phyloP scores from a whole-genome alignment of 2,113 vertebrate genomes.

The Neodontobutis hainanensis region DNA sequence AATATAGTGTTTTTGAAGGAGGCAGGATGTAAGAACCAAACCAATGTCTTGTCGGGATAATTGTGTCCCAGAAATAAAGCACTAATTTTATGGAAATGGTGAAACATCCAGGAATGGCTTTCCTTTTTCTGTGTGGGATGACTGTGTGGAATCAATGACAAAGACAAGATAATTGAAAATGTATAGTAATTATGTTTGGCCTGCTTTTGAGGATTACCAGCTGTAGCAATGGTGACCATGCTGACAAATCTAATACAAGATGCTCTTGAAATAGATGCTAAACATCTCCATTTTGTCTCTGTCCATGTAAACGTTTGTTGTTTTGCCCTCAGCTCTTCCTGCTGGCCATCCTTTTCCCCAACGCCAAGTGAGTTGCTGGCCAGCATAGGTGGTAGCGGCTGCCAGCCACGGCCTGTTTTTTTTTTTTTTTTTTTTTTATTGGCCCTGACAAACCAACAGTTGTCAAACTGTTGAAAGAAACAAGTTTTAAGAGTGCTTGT shows the following conservation, averaged over 20 bases:
- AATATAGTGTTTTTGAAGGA: constrained; percentile 23
- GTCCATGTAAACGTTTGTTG: not conserved
- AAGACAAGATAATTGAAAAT: constrained; percentile 13
- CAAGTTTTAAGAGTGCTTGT: constrained; percentile 43
- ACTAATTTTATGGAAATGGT: constrained; percentile 26
- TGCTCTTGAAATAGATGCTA: not conserved
- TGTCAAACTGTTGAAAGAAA: constrained; percentile 43
- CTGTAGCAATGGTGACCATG: not conserved
- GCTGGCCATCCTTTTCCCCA: constrained; percentile 21
- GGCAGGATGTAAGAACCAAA: constrained; percentile 15
- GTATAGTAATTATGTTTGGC: constrained; percentile 21
- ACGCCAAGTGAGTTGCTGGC: constrained; percentile 34
- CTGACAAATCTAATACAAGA: not conserved
- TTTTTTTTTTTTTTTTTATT: constrained; percentile 39
- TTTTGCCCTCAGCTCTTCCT: constrained; percentile 18
- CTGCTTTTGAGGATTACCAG: not conserved
- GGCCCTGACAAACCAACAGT: constrained; percentile 37
- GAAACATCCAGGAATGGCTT: constrained; percentile 9
- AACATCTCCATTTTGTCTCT: not conserved
- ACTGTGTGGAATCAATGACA: not conserved
- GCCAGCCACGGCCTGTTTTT: constrained; percentile 32
- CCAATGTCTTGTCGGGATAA: constrained; percentile 42
- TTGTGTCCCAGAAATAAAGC: constrained; percentile 31
- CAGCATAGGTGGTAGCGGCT: constrained; percentile 37
- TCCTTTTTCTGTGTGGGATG: constrained; percentile 18